Evolutionary conservation across 2,797 vertebrate genomes (phyloP).

Genomic region (Urosaurus nigricauda): DNA sequence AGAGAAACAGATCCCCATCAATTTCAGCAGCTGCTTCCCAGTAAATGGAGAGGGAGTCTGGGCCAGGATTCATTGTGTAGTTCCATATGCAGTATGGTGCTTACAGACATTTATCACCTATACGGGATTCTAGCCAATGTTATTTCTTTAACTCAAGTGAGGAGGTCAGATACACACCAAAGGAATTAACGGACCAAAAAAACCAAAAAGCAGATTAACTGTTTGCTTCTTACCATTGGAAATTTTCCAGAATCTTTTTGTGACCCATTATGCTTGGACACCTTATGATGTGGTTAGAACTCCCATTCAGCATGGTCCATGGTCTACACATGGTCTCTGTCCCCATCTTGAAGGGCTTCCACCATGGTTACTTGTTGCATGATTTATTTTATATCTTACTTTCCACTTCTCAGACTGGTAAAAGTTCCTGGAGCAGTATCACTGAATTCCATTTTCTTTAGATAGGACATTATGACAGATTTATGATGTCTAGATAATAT

Average conservation of each 20-base stretch:
- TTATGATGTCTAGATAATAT: not conserved
- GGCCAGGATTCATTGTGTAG: too few species aligned
- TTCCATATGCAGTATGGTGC: too few species aligned
- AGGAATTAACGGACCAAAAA: not conserved
- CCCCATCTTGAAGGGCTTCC: not conserved
- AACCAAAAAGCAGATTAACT: not conserved
- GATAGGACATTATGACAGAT: not conserved
- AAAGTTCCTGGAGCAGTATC: not conserved
- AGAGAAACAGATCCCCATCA: too few species aligned
- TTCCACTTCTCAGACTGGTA: not conserved
- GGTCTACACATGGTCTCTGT: not conserved
- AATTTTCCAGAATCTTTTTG: not conserved
- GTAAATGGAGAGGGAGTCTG: too few species aligned
- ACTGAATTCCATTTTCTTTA: not conserved
- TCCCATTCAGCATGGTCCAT: not conserved
- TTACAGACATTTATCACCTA: too few species aligned
- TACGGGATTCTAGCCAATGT: too few species aligned
- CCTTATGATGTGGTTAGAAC: not conserved
- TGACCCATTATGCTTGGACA: not conserved
- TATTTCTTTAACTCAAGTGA: not conserved
- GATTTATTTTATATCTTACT: not conserved
- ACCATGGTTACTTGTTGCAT: not conserved
- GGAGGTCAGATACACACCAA: not conserved
- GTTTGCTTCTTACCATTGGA: not conserved
- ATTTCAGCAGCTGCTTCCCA: too few species aligned